Evolutionary conservation across 2,113 vertebrate species (phyloP).

Genomic region (Pluvialis apricaria): DNA sequence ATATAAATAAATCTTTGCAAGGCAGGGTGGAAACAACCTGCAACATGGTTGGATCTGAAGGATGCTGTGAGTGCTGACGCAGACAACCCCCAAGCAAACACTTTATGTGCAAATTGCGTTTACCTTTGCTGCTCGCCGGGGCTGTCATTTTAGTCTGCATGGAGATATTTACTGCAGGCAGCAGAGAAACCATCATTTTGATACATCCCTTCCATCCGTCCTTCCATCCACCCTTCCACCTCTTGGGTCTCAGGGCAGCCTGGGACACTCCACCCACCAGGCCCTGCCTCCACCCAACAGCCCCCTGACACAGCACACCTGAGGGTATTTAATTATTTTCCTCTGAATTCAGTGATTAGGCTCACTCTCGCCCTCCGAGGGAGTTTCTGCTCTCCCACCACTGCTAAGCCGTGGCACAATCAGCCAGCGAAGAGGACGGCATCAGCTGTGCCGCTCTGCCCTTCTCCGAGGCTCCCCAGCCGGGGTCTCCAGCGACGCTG

Average conservation of each 20-base stretch:
- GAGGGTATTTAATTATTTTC: background rate
- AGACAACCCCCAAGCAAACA: background rate
- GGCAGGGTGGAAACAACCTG: background rate
- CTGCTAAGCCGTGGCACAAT: accelerated
- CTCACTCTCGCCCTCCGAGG: background rate
- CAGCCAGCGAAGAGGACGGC: background rate
- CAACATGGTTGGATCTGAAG: background rate
- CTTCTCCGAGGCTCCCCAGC: background rate
- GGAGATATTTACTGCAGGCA: background rate
- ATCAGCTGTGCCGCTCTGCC: no score
- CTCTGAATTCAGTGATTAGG: background rate
- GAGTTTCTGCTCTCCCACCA: background rate
- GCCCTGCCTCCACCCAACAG: background rate
- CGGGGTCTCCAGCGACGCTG: accelerated
- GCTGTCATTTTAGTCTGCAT: background rate
- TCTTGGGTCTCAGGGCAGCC: background rate
- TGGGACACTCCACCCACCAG: background rate
- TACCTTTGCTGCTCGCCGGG: background rate
- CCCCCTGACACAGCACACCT: accelerated
- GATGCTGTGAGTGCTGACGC: background rate
- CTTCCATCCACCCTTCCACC: background rate
- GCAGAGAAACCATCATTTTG: background rate
- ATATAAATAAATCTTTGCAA: background rate
- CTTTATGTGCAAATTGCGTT: background rate
- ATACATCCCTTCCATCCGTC: background rate